Evolutionary conservation across 2,113 vertebrate species (phyloP), one percentile per base, ranked within the genome.

Genomic region (Candoia aspera): DNA sequence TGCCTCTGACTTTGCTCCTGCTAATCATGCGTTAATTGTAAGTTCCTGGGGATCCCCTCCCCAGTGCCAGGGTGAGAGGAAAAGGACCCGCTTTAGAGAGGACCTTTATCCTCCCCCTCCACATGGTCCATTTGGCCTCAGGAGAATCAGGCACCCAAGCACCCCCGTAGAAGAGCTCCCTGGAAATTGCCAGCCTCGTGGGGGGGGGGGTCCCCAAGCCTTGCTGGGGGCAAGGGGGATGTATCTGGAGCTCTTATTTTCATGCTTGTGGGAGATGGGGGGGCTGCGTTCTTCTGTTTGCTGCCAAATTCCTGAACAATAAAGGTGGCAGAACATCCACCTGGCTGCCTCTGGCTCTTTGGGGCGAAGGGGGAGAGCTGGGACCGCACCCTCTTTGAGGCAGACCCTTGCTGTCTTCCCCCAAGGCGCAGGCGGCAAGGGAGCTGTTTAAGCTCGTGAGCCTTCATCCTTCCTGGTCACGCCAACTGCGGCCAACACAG

Each of bases 31-130:
- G 29, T 64, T 29, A 29, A 68, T n/a, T 68, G 62, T n/a, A n/a
- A 12, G 4, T 26, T 68, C 29, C 1, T 15, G 62, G 11, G 42
- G 42, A 3, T 93, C 57, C 83, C 92, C 62, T 91, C 95, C 93
- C 90, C 24, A 6, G 21, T 37, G 26, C 85, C 42, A 53, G 6
- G 11, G 46, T 2, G 46, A 10, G 9, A 24, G 24, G 24, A 8
- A 54, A 42, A 46, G 46, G 84, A n/a, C 13, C 60, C 62, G 5
- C 64, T 17, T 73, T n/a, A 0, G 13, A 73, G 29, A 17, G n/a
- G 15, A 33, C 15, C 6, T 68, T 68, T 6, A n/a, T 68, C n/a
- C 17, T 10, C 60, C 26, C 24, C 60, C n/a, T 15, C 13, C 5
- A 4, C 13, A 73, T 0, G 29, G 29, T 15, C 12, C 64, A 5